Conservation (phyloP, 2,113 vertebrate species). For the Plestiodon gilberti region DNA sequence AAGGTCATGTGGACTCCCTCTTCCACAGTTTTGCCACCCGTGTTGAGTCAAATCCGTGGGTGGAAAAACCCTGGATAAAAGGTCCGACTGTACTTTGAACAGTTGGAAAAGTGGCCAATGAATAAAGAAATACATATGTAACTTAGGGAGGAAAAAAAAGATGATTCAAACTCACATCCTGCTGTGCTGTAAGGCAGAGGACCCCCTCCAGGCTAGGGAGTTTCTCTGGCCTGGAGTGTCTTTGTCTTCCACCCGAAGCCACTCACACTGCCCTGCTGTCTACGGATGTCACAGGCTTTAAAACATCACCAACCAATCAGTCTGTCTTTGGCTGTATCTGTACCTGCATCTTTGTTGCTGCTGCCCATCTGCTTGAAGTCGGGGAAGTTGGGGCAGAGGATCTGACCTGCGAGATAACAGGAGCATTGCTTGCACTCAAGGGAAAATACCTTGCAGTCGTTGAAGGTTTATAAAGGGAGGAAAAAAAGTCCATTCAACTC, state of each 20-base stretch:
- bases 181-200: neutral
- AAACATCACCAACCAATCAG: conserved; percentile 17
- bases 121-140: neutral
- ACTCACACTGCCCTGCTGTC: neutral
- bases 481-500: conserved; percentile 41
- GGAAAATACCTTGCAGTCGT: conserved; percentile 18
- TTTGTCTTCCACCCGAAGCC: neutral
- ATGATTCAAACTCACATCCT: neutral
- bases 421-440: conserved; percentile 9
- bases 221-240: neutral
- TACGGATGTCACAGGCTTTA: conserved; percentile 49
- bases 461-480: conserved; percentile 29
- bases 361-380: conserved; percentile 6
- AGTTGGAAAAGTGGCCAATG: neutral
- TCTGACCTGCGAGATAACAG: conserved; percentile 36
- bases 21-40: no score
- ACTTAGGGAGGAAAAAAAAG: neutral
- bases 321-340: conserved; percentile 34
- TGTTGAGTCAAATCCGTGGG: no score
- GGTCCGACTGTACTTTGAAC: neutral
- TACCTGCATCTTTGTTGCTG: conserved; percentile 4
- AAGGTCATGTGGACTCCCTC: no score
- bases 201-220: neutral
- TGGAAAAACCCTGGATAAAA: no score
- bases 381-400: neutral